Base-by-base conservation (phyloP, 2,113 vertebrate genomes). In the Oreochromis niloticus region DNA sequence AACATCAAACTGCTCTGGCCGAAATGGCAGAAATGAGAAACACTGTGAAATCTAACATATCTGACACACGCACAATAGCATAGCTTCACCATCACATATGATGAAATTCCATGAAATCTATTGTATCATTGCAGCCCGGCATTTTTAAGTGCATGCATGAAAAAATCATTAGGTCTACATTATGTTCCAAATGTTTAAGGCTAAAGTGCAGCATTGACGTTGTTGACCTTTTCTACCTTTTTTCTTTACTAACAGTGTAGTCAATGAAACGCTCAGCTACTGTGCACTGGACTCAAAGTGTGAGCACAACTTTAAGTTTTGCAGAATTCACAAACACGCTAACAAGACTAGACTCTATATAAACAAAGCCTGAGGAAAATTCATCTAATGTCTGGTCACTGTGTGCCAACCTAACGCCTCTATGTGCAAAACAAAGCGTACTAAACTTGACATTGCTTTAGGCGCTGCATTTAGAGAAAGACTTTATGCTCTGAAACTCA, bases 71-170 rank as follows among this genome's bases (percentile, higher is more conserved):
- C 86, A 86, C 63, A 86, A 87, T 54, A 82, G 30, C 36, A 85
- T 85, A 79, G 79, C 43, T 85, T 83, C 14, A 27, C 39, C 30
- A 87, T 66, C 10, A 43, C 27, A 73, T 43, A 36, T 91, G 93
- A 93, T 90, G 91, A 89, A 92, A 93, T 82, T 83, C 80, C 10
- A 4, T 63, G 88, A 92, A 92, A 93, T 86, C 27, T 39, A 52
- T 71, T 16, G 57, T 7, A 79, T 83, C 46, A 88, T 90, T 81
- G 57, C 43, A 66, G 66, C 19, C 41, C 13, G 17, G 39, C 19
- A 6, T 85, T 87, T 84, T 22, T 6, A 68, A 54, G 9, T 56
- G 55, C 30, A 78, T 57, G 75, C 34, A 61, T 78, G 73, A 73
- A 87, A 85, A 87, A 83, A 50, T 54, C 68, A 85, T 56, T 14